Conservation (phyloP, 2,113 vertebrate genomes). For the Pleuronectes platessa region DNA sequence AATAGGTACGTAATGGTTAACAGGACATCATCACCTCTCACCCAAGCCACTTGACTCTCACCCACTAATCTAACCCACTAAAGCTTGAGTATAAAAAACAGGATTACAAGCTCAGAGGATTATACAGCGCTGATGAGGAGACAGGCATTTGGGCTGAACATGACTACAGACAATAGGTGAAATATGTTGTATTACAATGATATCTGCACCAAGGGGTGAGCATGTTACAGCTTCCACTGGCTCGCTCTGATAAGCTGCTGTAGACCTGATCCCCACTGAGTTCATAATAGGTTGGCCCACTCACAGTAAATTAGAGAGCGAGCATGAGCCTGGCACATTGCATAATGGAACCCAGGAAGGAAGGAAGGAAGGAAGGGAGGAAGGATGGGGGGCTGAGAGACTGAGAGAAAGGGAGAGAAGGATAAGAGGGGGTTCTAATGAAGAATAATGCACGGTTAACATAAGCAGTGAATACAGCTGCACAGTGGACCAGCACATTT, state of each 20-base stretch:
- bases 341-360: conserved; percentile 50
- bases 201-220: conserved; percentile 41
- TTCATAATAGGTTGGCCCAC: conserved; percentile 66
- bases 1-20: too few relatives aligned
- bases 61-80: conserved; percentile 30
- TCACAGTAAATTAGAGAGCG: conserved; percentile 49
- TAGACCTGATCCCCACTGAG: conserved; percentile 59
- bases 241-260: conserved; percentile 66
- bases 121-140: conserved; percentile 20
- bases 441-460: conserved; percentile 34
- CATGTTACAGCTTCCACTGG: conserved; percentile 46
- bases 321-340: conserved; percentile 46
- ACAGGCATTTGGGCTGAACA: conserved; percentile 38
- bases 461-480: conserved; percentile 12
- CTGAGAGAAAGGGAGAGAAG: background rate
- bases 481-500: conserved; percentile 25
- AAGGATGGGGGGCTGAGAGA: background rate
- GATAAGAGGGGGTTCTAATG: background rate
- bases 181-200: conserved; percentile 52
- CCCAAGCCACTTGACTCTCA: background rate
- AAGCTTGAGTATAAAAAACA: conserved; percentile 44
- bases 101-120: conserved; percentile 51
- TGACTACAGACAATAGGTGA: conserved; percentile 51
- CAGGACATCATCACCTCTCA: conserved; percentile 17
- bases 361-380: background rate